Evolutionary conservation across 2,797 vertebrate genomes (phyloP), one percentile per base, ranked within the genome.

Genomic region (Phalloptychus januarius): DNA sequence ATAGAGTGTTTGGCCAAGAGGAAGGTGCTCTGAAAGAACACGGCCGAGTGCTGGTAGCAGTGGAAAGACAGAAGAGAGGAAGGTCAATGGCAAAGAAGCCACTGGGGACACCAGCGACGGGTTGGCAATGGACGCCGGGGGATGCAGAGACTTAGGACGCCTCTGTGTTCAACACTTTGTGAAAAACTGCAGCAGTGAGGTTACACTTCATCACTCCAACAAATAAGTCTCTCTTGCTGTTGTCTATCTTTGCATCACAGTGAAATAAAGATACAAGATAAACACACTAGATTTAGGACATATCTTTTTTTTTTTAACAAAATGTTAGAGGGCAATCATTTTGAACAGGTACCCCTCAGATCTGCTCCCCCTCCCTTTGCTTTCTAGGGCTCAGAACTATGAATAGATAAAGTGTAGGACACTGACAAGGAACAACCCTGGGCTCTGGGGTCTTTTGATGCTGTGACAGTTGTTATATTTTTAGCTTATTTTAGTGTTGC

Each of bases 1-100:
- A 4, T 11, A 38, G 16, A 65, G 18, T 38, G 31, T 65, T 20
- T 65, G 61, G 33, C 33, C 15, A 33, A 20, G 36, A 36, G 63
- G 63, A 65, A 40, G 63, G 63, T 65, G 63, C 8, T 65, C 36
- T 23, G 18, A 65, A 12, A 38, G 18, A 40, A 23, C 33, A 65
- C 7, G 11, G 63, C 10, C 31, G 23, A 20, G 36, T 18, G 36
- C 63, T 23, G 18, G 36, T 65, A 36, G 63, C 18, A 65, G 36
- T 65, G 36, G 3, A 7, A 65, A 23, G 36, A 40, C 36, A 65
- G 7, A 36, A 65, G 61, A 23, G 61, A 65, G 33, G 18, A 65
- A 65, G 63, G 63, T 67, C 18, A 16, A 25, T 67, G 63, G 36
- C 63, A 67, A 67, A 40, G 63, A 20, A 67, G 18, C 63, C 63